Conservation (phyloP, 2,113 vertebrate genomes). For the Scortum barcoo region DNA sequence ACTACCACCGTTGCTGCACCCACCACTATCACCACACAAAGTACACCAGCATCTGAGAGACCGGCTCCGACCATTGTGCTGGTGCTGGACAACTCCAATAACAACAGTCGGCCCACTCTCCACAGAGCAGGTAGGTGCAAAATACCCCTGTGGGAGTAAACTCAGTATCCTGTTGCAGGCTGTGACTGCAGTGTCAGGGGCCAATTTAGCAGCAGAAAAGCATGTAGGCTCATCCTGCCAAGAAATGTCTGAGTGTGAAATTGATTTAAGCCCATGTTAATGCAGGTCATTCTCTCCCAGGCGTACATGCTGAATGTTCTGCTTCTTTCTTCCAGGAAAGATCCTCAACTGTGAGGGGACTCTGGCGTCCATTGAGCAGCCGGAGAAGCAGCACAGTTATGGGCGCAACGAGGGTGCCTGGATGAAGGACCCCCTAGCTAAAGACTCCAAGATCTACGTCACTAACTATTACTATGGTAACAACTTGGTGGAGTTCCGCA, state of each 20-base stretch:
- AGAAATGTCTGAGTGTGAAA: slow-evolving; percentile 19
- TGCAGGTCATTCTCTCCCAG: slow-evolving; percentile 13
- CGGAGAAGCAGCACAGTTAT: slow-evolving; percentile 93
- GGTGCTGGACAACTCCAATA: slow-evolving; percentile 81
- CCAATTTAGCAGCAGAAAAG: slow-evolving; percentile 13
- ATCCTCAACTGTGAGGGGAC: slow-evolving; percentile 93
- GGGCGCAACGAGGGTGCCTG: slow-evolving; percentile 97
- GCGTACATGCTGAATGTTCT: neutral
- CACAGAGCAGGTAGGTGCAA: slow-evolving; percentile 79
- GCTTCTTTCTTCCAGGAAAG: slow-evolving; percentile 80
- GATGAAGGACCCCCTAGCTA: slow-evolving; percentile 97
- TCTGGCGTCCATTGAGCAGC: slow-evolving; percentile 89
- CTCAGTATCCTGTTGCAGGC: neutral
- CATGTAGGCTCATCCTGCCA: neutral
- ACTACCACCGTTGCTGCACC: slow-evolving; percentile 49
- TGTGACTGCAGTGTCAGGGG: neutral
- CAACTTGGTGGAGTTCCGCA: slow-evolving; percentile 96
- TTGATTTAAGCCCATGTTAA: slow-evolving; percentile 7
- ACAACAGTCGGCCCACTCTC: slow-evolving; percentile 74
- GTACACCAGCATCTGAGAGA: slow-evolving; percentile 56
- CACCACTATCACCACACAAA: slow-evolving; percentile 54
- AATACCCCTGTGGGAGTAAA: neutral
- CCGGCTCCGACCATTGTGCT: slow-evolving; percentile 77
- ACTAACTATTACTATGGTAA: slow-evolving; percentile 99
- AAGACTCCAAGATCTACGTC: slow-evolving; percentile 93